Evolutionary conservation across 2,888 invertebrate genomes (phyloP).

Genomic region (Leptopilina myrica): DNA sequence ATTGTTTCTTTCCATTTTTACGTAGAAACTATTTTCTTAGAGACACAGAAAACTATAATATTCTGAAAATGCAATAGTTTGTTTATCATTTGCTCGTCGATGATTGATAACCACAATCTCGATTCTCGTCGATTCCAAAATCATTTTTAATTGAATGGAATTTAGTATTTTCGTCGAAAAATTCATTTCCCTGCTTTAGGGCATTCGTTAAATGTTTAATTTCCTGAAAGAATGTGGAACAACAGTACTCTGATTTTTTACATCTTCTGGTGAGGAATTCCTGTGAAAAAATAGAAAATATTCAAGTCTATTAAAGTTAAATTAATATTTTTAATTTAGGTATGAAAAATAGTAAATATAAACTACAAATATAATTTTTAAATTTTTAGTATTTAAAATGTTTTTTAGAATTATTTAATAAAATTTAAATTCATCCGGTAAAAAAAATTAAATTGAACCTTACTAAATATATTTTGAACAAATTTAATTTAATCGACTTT

Average conservation of each 20-base stretch:
- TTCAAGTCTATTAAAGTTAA: background rate
- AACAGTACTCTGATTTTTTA: conserved; percentile 57
- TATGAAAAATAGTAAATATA: background rate
- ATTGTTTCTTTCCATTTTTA: too few species aligned
- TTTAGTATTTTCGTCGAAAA: conserved; percentile 53
- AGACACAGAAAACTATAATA: background rate
- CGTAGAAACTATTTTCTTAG: background rate
- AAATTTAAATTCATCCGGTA: too few species aligned
- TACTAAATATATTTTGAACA: too few species aligned
- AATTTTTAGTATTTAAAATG: too few species aligned
- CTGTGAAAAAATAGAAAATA: conserved; percentile 49
- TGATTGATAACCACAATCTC: conserved; percentile 69
- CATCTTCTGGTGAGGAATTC: conserved; percentile 55
- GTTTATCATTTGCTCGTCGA: conserved; percentile 57
- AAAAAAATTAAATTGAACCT: too few species aligned
- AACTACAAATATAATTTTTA: too few species aligned
- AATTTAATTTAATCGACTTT: too few species aligned
- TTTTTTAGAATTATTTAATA: too few species aligned
- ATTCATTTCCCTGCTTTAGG: conserved; percentile 56
- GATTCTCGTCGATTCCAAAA: conserved; percentile 62
- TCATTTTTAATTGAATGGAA: conserved; percentile 51
- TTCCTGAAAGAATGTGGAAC: conserved; percentile 63
- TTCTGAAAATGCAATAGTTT: background rate
- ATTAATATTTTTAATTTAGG: background rate
- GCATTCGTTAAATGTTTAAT: conserved; percentile 64